phyloP scores from a whole-genome alignment of 2,888 invertebrate genomes.

The Linhomoeus sp. region DNA sequence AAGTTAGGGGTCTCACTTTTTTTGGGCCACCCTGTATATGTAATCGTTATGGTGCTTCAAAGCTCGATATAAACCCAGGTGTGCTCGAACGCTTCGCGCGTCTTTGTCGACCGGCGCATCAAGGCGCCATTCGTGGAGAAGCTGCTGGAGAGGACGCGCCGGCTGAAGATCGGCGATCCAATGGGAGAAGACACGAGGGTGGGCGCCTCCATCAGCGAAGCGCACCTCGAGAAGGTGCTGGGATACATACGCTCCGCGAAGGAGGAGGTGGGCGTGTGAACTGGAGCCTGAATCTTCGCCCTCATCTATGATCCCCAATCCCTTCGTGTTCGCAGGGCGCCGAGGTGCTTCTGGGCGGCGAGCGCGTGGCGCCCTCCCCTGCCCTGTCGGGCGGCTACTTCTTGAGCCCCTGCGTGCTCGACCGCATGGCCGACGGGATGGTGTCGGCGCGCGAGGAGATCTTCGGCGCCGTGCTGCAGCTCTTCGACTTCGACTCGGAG shows the following conservation, averaged over 20 bases:
- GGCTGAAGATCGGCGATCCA: constrained; percentile 35
- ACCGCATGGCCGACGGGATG: constrained; percentile 33
- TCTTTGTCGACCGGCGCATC: constrained; percentile 36
- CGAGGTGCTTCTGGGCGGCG: constrained; percentile 34
- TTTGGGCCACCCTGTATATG: no score
- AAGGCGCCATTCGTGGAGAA: constrained; percentile 30
- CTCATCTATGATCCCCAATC: no score
- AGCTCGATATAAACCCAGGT: no score
- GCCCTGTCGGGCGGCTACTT: constrained; percentile 32
- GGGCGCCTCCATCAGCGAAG: constrained; percentile 36
- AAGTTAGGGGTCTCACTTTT: no score
- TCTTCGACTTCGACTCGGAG: constrained; percentile 37
- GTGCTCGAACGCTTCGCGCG: constrained; percentile 38
- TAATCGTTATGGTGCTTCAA: no score
- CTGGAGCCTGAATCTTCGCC: no score
- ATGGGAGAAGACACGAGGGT: constrained; percentile 30
- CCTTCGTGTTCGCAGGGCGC: constrained; percentile 30
- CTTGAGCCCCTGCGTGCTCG: constrained; percentile 36
- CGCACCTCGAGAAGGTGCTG: constrained; percentile 36
- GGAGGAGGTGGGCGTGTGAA: constrained; percentile 33
- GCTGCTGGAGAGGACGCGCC: constrained; percentile 30
- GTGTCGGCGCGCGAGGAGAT: constrained; percentile 36
- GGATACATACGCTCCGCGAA: constrained; percentile 32
- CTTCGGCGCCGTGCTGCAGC: constrained; percentile 37
- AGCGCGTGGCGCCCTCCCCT: constrained; percentile 28